Percentiles rank a stretch among this genome's conserved stretches.
Conservation (phyloP, 2,113 vertebrate species). For the Cranoglanis bouderius region DNA sequence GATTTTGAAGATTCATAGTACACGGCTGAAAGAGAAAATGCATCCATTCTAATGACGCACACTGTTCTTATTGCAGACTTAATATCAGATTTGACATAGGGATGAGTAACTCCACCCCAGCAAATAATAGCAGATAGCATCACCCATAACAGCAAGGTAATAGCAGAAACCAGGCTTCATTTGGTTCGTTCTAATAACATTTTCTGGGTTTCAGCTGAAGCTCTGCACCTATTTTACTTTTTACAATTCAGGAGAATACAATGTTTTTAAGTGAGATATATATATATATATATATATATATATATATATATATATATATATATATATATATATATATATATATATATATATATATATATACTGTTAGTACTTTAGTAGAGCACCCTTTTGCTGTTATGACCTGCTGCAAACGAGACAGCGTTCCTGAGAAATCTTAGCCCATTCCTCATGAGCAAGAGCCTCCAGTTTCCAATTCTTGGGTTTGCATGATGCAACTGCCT, state of each 20-base stretch:
- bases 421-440: too few species aligned
- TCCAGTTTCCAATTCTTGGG: too few species aligned
- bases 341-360: too few species aligned
- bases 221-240: not conserved
- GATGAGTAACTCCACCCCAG: not conserved
- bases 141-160: not conserved
- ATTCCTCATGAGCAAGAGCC: too few species aligned
- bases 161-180: conserved; percentile 7
- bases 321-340: too few species aligned
- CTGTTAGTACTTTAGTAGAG: too few species aligned
- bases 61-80: conserved; percentile 1
- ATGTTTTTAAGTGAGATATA: not conserved
- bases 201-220: not conserved
- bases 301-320: too few species aligned
- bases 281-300: too few species aligned
- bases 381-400: too few species aligned
- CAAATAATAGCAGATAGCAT: conserved; percentile 30
- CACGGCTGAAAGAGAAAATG: not conserved
- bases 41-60: not conserved
- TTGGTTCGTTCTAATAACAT: not conserved
- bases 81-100: conserved; percentile 10
- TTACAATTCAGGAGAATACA: not conserved
- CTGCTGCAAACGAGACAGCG: too few species aligned
- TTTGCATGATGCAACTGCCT: too few species aligned
- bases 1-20: not conserved